Base-by-base conservation (phyloP, 2,888 invertebrate species). In the Pogonocherus hispidulus region DNA sequence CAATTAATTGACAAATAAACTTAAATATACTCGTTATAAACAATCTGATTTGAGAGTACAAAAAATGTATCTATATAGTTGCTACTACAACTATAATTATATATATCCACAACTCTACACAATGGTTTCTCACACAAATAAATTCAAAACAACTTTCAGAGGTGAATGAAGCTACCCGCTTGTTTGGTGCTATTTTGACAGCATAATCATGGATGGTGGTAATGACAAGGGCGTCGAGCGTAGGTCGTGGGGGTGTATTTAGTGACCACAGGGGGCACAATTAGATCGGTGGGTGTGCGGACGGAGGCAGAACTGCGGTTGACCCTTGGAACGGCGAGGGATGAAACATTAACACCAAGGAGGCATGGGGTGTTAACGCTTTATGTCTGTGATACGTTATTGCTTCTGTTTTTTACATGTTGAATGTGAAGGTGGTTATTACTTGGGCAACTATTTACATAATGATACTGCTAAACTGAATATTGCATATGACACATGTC, bases 191-290 rank as follows among this genome's bases (percentile, higher is more conserved):
- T 67, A 67, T 72, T 73, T 76, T 75, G 76, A 74, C 77, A 76
- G 69, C 67, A 63, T 75, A 78, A 78, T 78, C 72, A 76, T 66
- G 75, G 63, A 66, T 66, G 60, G 69, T 76, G 76, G 64, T 68
- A 72, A 70, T 69, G 76, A 76, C 75, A 70, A 59, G 72, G 72
- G 76, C 74, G 75, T 70, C 69, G 41, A 62, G 23, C 62, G 51
- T 70, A 65, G 66, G 19, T 63, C 44, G 66, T 68, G 72, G 74
- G 75, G 70, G 77, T 72, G 70, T 69, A 71, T 71, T 72, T 72
- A 51, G 70, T 70, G 74, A 74, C 76, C 74, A 63, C 76, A 73
- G 76, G 78, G 76, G 76, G 78, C 67, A 63, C 76, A 78, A 78
- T 78, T 78, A 76, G 76, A 71, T 63, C 68, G 64, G 73, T 77